These are phyloP conservation scores for Baryphthengus martii DNA, from an alignment of 2,113 vertebrate genomes.

Conservation along the genomic window DNA sequence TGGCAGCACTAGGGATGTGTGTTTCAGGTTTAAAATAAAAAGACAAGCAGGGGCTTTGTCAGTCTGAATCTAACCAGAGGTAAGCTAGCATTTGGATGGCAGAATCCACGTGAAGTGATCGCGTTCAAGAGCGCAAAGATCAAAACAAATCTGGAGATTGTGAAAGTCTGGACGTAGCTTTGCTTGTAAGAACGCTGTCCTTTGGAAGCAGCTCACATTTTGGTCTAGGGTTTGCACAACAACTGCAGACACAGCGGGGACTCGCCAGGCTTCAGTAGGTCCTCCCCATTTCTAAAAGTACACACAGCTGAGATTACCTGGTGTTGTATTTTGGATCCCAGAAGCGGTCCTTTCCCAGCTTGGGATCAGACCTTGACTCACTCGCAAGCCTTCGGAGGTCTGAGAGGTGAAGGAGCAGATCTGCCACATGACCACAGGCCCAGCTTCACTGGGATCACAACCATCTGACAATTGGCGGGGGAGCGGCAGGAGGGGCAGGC, in stretches of 20 bases:
- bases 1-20: neutral
- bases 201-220: neutral
- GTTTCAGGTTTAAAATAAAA: neutral
- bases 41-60: neutral
- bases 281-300: neutral
- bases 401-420: neutral
- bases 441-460: neutral
- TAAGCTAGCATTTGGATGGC: neutral
- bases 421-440: neutral
- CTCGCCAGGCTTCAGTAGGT: neutral
- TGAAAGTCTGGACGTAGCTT: neutral
- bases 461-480: neutral
- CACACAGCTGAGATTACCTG: neutral
- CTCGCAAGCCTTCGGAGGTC: neutral
- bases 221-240: neutral
- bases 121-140: neutral
- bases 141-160: neutral
- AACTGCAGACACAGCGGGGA: neutral
- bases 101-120: accelerated
- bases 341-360: neutral
- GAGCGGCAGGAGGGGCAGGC: neutral
- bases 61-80: neutral
- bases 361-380: neutral
- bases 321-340: neutral
- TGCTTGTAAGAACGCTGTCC: neutral